Evolutionary conservation across 2,888 invertebrate genomes (phyloP).

Genomic region (Pardosa pseudoannulata): DNA sequence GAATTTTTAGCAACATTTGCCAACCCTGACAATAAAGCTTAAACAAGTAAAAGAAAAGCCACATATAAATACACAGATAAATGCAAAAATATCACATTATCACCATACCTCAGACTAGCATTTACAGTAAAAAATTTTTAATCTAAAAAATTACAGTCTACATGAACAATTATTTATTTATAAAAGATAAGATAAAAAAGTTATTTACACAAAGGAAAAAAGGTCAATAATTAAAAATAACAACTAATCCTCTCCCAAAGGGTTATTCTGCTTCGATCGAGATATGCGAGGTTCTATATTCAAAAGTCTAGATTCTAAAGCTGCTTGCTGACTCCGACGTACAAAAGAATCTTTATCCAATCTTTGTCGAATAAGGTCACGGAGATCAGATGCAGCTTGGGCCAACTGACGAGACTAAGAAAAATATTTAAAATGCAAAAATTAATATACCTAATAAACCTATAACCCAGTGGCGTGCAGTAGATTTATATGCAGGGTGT

Average conservation of each 20-base stretch:
- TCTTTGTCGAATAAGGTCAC: conserved; percentile 67
- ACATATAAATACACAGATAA: background rate
- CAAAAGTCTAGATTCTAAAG: conserved; percentile 63
- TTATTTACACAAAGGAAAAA: background rate
- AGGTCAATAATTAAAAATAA: background rate
- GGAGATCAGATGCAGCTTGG: conserved; percentile 67
- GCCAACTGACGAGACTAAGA: conserved; percentile 67
- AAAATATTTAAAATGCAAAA: too few relatives aligned
- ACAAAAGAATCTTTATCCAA: conserved; percentile 66
- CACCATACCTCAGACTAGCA: background rate
- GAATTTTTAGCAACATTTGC: too few relatives aligned
- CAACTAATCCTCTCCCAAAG: background rate
- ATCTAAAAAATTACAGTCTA: background rate
- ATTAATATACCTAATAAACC: too few relatives aligned
- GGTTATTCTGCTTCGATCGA: conserved; percentile 18
- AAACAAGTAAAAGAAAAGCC: too few relatives aligned
- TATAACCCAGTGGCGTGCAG: too few relatives aligned
- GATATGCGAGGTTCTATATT: conserved; percentile 64
- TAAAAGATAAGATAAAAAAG: background rate
- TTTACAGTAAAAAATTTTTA: background rate
- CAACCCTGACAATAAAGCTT: too few relatives aligned
- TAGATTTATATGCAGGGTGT: too few relatives aligned
- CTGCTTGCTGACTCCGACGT: conserved; percentile 53
- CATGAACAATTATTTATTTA: background rate
- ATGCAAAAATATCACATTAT: conserved; percentile 1